Conservation (phyloP, 92 coral and sea anemone genomes). For the Zoanthus gigantus region DNA sequence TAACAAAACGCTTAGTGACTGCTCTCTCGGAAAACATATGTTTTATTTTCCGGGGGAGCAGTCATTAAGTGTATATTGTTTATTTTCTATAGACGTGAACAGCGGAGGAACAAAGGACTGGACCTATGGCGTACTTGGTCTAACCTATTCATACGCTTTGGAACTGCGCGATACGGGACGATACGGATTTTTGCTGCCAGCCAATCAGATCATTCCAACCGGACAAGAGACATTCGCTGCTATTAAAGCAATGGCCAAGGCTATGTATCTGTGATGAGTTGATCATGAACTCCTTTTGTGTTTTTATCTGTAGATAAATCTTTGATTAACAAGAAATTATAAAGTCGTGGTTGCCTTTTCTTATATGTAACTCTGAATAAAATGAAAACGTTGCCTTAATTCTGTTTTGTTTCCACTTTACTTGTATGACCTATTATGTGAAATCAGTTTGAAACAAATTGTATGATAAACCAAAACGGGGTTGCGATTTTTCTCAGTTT, state of each 20-base stretch:
- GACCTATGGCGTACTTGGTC: constrained; percentile 85
- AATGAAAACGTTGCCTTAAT: background rate
- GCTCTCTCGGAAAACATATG: no score
- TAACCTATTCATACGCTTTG: constrained; percentile 86
- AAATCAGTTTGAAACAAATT: no score
- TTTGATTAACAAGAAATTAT: background rate
- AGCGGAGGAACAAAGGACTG: constrained; percentile 92
- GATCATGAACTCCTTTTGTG: background rate
- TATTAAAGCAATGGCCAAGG: constrained; percentile 77
- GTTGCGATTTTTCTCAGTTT: no score
- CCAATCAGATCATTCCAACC: constrained; percentile 87
- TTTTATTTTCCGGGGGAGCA: no score
- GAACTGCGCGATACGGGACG: constrained; percentile 91
- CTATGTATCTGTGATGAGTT: constrained; percentile 39
- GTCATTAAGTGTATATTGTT: background rate
- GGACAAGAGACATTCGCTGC: constrained; percentile 87
- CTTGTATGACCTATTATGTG: no score
- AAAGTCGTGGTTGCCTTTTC: constrained; percentile 38
- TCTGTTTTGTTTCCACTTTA: background rate
- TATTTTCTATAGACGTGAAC: constrained; percentile 59
- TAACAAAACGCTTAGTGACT: no score
- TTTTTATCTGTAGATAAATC: background rate
- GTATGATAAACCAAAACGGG: no score
- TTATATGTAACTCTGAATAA: constrained; percentile 30
- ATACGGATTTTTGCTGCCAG: constrained; percentile 83